Conservation (phyloP, 2,113 vertebrate species). For the Anolis sagrei region DNA sequence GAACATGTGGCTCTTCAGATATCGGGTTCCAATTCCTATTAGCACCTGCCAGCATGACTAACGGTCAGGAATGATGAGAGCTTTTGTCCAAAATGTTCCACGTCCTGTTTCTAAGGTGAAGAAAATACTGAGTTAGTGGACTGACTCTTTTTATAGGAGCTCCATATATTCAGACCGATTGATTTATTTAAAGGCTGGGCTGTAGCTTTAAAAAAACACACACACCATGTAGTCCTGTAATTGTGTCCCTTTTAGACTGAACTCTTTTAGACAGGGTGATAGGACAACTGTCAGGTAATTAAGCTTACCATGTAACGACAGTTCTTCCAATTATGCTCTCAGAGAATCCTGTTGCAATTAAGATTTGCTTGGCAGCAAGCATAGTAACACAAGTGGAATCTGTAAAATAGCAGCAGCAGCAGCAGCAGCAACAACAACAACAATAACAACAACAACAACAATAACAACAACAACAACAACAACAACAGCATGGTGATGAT, state of each 20-base stretch:
- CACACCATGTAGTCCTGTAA: too few species aligned
- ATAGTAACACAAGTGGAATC: not conserved
- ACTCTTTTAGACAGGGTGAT: not conserved
- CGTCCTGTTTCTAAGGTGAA: too few species aligned
- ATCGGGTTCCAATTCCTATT: not conserved
- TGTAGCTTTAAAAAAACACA: too few species aligned
- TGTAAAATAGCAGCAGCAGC: too few species aligned
- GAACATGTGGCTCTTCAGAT: not conserved
- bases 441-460: too few species aligned
- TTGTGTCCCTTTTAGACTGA: not conserved
- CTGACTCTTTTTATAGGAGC: too few species aligned
- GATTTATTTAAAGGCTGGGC: too few species aligned
- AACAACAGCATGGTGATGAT: too few species aligned
- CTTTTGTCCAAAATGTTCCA: not conserved
- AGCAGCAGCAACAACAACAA: too few species aligned
- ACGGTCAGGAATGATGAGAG: not conserved
- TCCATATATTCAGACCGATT: too few species aligned
- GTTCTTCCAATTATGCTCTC: slow-evolving; percentile 7
- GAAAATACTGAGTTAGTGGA: too few species aligned
- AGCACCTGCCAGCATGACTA: not conserved
- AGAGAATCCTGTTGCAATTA: not conserved
- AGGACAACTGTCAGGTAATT: slow-evolving; percentile 35
- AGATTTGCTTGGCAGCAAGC: not conserved
- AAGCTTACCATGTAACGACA: not conserved
- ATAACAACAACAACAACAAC: too few species aligned